A percentile compares a stretch with the other conserved stretches of the same genome.
These are phyloP conservation scores for Sebastiscus tertius DNA, from an alignment of 2,797 vertebrate genomes.

Conservation along the genomic window DNA sequence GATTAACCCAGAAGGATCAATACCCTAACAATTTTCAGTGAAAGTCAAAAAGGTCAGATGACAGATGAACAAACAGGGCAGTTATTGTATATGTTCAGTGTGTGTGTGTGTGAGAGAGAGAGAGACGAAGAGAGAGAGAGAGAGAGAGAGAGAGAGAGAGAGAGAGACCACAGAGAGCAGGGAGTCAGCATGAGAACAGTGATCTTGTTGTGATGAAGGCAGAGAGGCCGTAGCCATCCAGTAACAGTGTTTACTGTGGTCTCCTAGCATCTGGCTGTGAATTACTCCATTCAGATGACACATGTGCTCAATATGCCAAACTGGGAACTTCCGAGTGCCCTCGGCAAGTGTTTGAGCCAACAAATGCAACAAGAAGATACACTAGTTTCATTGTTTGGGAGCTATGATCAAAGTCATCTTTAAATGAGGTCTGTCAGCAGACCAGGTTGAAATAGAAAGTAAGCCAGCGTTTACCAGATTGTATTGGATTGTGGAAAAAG, in stretches of 20 bases:
- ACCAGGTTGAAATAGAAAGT: not conserved
- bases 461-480: not conserved
- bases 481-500: not conserved
- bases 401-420: not conserved
- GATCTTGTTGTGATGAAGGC: constrained; percentile 57
- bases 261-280: constrained; percentile 46
- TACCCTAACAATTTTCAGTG: not conserved
- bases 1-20: not conserved
- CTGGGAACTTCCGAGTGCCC: constrained; percentile 21
- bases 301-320: constrained; percentile 57
- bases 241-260: constrained; percentile 21
- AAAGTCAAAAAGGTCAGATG: constrained; percentile 3
- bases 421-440: not conserved
- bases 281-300: constrained; percentile 59
- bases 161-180: not conserved
- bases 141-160: not conserved
- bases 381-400: constrained; percentile 2
- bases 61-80: not conserved
- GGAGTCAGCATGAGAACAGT: constrained; percentile 54
- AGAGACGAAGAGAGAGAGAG: not conserved
- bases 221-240: constrained; percentile 18
- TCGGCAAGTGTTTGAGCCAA: constrained; percentile 17
- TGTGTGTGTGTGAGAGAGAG: not conserved
- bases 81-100: not conserved
- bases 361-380: constrained; percentile 13